Evolutionary conservation across 1,140 invertebrate genomes (phyloP), one percentile per base, ranked within the genome.

Genomic region (Saccostrea cuccullata): DNA sequence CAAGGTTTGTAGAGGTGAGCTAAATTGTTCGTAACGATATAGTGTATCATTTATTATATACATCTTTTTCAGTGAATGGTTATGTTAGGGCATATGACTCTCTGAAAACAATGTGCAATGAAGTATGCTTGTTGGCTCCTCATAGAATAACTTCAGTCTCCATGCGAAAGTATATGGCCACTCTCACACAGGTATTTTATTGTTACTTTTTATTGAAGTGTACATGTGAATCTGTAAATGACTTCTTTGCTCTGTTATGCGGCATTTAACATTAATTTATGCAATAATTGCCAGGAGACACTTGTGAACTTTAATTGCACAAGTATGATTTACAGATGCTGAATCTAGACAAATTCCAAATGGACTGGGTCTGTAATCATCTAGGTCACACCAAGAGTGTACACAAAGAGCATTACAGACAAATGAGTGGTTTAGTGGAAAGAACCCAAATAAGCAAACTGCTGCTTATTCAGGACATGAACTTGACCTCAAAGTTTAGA

Each of bases 141-240:
- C 60, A 73, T n/a, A 58, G 70, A 26, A 88, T 88, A 55, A 88
- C 82, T 30, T 84, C 82, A 17, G 87, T 88, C 23, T 85, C 64
- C 17, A 88, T 88, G 87, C 64, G 87, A 47, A 88, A 88, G 55
- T 88, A 88, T 47, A 88, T 82, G 11, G 87, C 87, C 64, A 88
- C 87, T 15, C 87, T 88, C 64, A 88, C 87, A n/a, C 87, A 88
- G 64, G 87, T 88, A 86, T 36, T 82, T 82, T 82, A 30, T 82
- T 82, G 60, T 64, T 64, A 64, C 60, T 64, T 64, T 64, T 64
- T 64, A 64, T 64, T 64, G 60, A 64, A 64, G 60, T 64, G 60
- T 64, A 64, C 60, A 64, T 64, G 60, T 64, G 60, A 64, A 64
- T 64, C 60, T 64, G 60, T 64, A 64, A 64, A 64, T 64, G 60